Base-by-base conservation (phyloP, 2,888 invertebrate genomes). In the Sisyra terminalis region DNA sequence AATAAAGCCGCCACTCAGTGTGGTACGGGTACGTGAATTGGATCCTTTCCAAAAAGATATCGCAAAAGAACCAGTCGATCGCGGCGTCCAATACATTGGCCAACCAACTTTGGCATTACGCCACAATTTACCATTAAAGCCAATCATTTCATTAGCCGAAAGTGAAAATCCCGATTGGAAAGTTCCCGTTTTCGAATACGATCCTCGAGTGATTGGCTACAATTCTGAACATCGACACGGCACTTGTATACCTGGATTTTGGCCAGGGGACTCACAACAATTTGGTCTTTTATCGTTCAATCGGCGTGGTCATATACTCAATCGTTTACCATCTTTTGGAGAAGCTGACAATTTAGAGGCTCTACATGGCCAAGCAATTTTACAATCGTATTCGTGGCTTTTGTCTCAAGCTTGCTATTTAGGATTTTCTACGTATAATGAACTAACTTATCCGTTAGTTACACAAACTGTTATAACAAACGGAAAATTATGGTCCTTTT, bases 351-450 rank as follows among this genome's bases (percentile, higher is more conserved):
- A 68, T 40, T 54, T 69, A 47, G 78, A 85, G 51, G 74, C 79
- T 3, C 51, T 87, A 11, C 75, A 78, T 54, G 69, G 75, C 9
- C 80, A 82, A 62, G 90, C 78, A 2, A 71, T 94, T 47, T 69
- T 80, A 47, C 71, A 79, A 2, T 83, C 85, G 32, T 94, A 81
- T 57, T 76, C 77, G 1, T 88, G 88, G 81, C 63, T 88, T 0
- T 60, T 78, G 46, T 73, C 78, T 0, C 83, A 85, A 61, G 87
- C 90, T 2, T 78, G 74, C 57, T 79, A 80, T 57, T 77, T 83
- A 60, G 89, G 97, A 15, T 97, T 96, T 60, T 87, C 84, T 29
- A 84, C 87, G 11, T 88, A 73, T 57, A 84, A 86, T 51, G 96
- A 97, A 50, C 52, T 94, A 13, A 89, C 87, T 0, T 92, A 93